Conservation (phyloP, 2,888 invertebrate species). For the Hoplodrina ambigua region DNA sequence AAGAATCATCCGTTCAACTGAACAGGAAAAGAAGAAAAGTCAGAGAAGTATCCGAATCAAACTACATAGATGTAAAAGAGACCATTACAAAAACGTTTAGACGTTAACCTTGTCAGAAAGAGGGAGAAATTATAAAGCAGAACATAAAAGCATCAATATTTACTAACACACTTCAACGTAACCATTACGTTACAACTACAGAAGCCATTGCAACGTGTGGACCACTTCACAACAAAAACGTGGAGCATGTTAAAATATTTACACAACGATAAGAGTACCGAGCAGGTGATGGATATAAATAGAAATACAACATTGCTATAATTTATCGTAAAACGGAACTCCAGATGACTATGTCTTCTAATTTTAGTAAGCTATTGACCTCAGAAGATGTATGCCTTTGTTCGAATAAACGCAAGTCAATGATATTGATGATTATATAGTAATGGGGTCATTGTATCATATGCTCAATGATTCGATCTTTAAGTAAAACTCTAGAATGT, state of each 20-base stretch:
- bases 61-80: neutral
- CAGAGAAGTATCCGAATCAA: neutral
- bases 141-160: conserved; percentile 12
- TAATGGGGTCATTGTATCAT: neutral
- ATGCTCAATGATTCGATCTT: neutral
- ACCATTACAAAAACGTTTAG: neutral
- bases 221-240: conserved; percentile 18
- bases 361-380: conserved; percentile 52
- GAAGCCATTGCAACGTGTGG: conserved; percentile 3
- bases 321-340: conserved; percentile 18
- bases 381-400: conserved; percentile 23
- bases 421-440: conserved; percentile 18
- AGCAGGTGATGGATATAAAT: conserved; percentile 15
- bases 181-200: neutral
- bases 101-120: conserved; percentile 1
- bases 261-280: conserved; percentile 10
- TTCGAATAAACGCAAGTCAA: conserved; percentile 31
- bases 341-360: conserved; percentile 29
- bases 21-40: neutral
- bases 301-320: conserved; percentile 2
- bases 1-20: neutral
- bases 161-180: conserved; percentile 17
- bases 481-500: neutral
- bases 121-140: neutral
- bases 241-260: conserved; percentile 11